Evolutionary conservation across 2,797 vertebrate genomes (phyloP).

Genomic region (Chanos chanos): DNA sequence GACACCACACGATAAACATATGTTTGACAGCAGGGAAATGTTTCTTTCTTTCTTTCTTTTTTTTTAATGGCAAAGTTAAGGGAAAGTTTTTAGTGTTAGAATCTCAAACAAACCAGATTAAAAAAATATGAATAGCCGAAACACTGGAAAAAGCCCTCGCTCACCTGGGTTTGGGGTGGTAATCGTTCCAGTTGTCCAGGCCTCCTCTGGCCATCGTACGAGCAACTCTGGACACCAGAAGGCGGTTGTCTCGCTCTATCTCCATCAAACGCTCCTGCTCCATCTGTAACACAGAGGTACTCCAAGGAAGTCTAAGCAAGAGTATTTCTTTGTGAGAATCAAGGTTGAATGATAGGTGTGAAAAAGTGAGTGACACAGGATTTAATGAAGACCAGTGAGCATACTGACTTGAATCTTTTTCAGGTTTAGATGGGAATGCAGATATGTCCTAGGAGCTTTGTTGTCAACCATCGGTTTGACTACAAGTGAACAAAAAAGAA

Average conservation of each 20-base stretch:
- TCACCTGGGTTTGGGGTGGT: conserved; percentile 51
- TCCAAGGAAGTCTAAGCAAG: conserved; percentile 4
- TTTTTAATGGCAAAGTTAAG: too few relatives aligned
- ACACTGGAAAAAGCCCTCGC: background rate
- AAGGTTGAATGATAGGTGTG: too few relatives aligned
- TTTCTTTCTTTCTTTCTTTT: too few relatives aligned
- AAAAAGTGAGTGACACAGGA: too few relatives aligned
- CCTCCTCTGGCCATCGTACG: conserved; percentile 47
- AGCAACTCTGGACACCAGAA: conserved; percentile 55
- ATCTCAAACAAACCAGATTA: too few relatives aligned
- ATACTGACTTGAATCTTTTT: conserved; percentile 35
- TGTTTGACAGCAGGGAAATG: too few relatives aligned
- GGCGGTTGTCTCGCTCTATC: conserved; percentile 60
- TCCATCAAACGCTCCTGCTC: conserved; percentile 56
- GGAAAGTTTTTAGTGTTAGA: too few relatives aligned
- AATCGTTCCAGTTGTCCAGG: conserved; percentile 67
- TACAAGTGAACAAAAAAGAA: too few relatives aligned
- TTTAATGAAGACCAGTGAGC: too few relatives aligned
- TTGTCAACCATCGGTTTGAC: conserved; percentile 32
- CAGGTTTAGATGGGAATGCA: conserved; percentile 29
- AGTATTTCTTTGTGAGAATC: too few relatives aligned
- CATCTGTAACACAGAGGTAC: conserved; percentile 43
- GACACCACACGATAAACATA: too few relatives aligned
- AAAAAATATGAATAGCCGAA: too few relatives aligned
- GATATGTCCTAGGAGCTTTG: conserved; percentile 21